These are phyloP conservation scores for Netelia melanura DNA, from an alignment of 2,888 invertebrate genomes.

Conservation along the genomic window DNA sequence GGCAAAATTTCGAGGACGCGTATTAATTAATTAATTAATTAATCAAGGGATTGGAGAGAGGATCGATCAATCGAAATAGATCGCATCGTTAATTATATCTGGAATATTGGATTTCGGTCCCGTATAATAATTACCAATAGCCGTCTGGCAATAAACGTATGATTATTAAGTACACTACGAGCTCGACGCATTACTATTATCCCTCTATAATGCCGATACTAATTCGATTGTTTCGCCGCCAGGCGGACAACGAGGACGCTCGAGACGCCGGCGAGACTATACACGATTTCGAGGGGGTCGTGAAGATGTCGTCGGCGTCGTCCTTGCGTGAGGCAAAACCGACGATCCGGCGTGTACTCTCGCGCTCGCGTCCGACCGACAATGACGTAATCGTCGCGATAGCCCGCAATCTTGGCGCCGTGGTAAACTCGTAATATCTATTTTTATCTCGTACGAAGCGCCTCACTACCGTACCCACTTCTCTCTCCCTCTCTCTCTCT, in stretches of 20 bases:
- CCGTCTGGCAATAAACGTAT: too few species aligned
- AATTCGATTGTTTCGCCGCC: not conserved
- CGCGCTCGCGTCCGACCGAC: conserved; percentile 82
- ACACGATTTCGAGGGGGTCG: conserved; percentile 49
- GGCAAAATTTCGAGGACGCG: too few species aligned
- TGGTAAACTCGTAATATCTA: conserved; percentile 86
- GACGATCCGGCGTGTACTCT: conserved; percentile 71
- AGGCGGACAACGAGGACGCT: conserved; percentile 24
- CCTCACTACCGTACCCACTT: conserved; percentile 62
- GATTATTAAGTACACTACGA: too few species aligned
- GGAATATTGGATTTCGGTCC: too few species aligned
- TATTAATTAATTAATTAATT: too few species aligned
- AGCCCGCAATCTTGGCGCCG: conserved; percentile 87
- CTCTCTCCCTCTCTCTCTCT: not conserved
- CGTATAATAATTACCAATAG: too few species aligned
- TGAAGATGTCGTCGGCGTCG: conserved; percentile 72
- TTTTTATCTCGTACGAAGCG: conserved; percentile 85
- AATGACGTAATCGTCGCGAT: conserved; percentile 86
- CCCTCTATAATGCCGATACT: not conserved
- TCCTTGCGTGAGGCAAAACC: conserved; percentile 57
- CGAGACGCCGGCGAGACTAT: conserved; percentile 78
- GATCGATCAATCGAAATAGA: too few species aligned
- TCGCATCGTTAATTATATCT: too few species aligned
- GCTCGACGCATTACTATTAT: too few species aligned
- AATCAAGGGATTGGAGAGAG: too few species aligned